Percentiles rank a stretch among this genome's conserved stretches.
Evolutionary conservation across 2,797 vertebrate species (phyloP).

Genomic region (Sitta carolinensis): DNA sequence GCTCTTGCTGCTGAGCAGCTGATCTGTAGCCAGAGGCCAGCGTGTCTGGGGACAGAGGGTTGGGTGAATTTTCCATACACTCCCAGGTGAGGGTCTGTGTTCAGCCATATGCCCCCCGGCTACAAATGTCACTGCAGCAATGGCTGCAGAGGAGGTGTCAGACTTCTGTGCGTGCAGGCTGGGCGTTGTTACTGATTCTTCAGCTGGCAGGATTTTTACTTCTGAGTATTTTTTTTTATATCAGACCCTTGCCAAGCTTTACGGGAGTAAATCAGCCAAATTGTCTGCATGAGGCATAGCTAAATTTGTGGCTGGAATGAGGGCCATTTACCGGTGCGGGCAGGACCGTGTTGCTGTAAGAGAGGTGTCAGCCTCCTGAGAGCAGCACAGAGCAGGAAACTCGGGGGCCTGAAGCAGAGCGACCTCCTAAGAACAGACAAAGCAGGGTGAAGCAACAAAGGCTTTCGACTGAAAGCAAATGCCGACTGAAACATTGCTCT

Average conservation of each 20-base stretch:
- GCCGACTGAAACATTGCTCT: neutral
- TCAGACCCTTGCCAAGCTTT: neutral
- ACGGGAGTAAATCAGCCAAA: neutral
- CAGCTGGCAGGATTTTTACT: neutral
- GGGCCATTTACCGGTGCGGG: neutral
- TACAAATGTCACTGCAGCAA: neutral
- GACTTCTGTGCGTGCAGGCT: rapidly evolving
- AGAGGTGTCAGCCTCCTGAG: neutral
- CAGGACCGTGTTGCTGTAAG: neutral
- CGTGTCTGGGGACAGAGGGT: neutral
- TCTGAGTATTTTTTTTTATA: neutral
- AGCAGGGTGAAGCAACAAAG: neutral
- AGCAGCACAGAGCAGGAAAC: neutral
- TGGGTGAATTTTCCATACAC: neutral
- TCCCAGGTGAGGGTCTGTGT: neutral
- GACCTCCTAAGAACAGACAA: neutral
- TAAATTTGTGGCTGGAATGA: neutral
- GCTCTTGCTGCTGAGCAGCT: neutral
- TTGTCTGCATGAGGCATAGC: neutral
- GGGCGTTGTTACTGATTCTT: neutral
- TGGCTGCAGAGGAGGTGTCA: neutral
- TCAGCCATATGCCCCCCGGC: neutral
- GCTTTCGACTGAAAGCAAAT: neutral
- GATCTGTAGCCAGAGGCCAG: neutral
- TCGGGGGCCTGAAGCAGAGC: rapidly evolving